phyloP scores from a whole-genome alignment of 1,140 invertebrate genomes.

The Nephila pilipes region DNA sequence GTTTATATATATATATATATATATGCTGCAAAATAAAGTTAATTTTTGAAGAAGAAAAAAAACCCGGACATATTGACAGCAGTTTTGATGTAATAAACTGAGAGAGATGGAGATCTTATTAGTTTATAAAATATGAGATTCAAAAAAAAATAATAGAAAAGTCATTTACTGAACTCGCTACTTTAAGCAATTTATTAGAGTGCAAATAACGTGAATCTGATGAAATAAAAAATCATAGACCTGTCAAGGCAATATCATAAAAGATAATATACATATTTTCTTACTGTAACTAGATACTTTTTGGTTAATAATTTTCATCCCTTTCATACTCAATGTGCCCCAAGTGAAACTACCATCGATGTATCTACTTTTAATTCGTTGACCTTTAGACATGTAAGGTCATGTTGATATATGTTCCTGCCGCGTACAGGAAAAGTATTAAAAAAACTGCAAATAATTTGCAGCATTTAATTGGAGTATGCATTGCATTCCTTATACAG shows the following conservation, averaged over 20 bases:
- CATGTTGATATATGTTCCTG: constrained; percentile 33
- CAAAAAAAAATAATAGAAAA: neutral
- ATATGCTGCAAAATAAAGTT: no score
- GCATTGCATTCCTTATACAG: neutral
- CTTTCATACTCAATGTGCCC: neutral
- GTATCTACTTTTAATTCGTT: constrained; percentile 11
- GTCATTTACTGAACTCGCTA: neutral
- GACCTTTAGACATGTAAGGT: constrained; percentile 45
- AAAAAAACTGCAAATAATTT: constrained; percentile 39
- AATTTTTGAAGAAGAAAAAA: no score
- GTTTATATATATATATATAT: no score
- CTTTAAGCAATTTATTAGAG: neutral
- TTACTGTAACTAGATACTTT: neutral
- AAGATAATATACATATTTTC: constrained; percentile 50
- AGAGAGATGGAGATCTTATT: neutral
- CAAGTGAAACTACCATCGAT: neutral
- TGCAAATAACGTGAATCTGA: neutral
- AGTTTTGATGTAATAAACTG: no score
- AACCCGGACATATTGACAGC: no score
- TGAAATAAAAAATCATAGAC: neutral
- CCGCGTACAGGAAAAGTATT: no score
- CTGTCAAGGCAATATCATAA: constrained; percentile 17
- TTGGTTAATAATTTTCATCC: constrained; percentile 15
- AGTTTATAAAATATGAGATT: neutral
- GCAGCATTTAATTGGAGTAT: constrained; percentile 38